phyloP scores from a whole-genome alignment of 2,113 vertebrate species.

The Otus sunia region DNA sequence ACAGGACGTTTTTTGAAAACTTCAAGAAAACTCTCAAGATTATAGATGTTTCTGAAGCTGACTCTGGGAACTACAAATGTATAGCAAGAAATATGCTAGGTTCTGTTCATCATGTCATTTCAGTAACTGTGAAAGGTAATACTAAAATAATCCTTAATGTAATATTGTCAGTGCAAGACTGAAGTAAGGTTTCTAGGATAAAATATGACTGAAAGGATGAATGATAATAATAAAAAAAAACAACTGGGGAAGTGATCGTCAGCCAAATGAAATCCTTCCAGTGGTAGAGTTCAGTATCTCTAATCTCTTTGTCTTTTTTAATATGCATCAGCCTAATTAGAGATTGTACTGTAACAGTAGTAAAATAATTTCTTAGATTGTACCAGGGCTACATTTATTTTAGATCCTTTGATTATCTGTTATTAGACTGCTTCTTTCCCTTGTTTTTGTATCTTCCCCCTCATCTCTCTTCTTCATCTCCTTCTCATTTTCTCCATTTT shows the following conservation, averaged over 20 bases:
- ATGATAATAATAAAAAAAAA: neutral
- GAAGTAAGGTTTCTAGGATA: neutral
- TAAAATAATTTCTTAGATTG: neutral
- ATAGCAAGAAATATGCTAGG: conserved; percentile 83
- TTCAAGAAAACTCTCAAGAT: conserved; percentile 92
- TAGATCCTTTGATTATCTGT: neutral
- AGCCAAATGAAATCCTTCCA: too few relatives aligned
- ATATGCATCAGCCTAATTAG: neutral
- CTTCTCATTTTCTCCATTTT: neutral
- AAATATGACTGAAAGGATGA: neutral
- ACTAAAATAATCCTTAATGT: neutral
- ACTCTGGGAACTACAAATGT: conserved; percentile 92
- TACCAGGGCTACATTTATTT: neutral
- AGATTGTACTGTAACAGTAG: neutral
- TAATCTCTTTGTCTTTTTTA: neutral
- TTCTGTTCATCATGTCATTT: conserved; percentile 83
- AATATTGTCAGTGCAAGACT: neutral
- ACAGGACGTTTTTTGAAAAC: conserved; percentile 83
- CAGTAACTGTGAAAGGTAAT: conserved; percentile 89
- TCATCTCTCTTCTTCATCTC: neutral
- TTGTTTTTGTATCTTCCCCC: neutral
- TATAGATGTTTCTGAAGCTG: conserved; percentile 85
- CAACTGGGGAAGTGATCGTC: too few relatives aligned
- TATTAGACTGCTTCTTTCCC: neutral
- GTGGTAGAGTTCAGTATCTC: neutral